Conservation (phyloP, 2,113 vertebrate species). For the Ptilorrhoa leucosticta region DNA sequence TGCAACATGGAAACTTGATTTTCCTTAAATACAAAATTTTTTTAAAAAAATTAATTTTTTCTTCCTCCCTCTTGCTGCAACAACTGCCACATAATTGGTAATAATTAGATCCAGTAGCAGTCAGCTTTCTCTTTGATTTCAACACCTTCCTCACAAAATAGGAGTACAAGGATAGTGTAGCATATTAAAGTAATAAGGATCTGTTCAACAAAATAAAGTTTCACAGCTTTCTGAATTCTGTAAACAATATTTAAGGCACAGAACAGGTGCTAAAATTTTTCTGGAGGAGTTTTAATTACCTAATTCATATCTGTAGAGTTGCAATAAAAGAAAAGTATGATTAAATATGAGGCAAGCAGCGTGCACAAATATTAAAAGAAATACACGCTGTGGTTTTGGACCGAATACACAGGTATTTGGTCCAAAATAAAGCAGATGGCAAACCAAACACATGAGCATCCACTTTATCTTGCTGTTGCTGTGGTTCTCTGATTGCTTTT, state of each 20-base stretch:
- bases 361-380: conserved; percentile 31
- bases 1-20: neutral
- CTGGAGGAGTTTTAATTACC: conserved; percentile 25
- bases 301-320: conserved; percentile 11
- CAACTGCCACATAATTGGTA: conserved; percentile 25
- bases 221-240: neutral
- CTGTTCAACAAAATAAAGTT: neutral
- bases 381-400: neutral
- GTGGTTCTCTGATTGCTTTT: conserved; percentile 31
- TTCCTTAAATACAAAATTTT: neutral
- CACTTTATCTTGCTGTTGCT: conserved; percentile 54
- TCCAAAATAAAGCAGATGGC: conserved; percentile 61
- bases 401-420: neutral
- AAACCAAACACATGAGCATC: conserved; percentile 33
- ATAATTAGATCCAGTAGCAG: conserved; percentile 30
- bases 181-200: conserved; percentile 23
- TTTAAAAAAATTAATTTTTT: neutral
- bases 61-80: neutral
- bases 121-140: neutral
- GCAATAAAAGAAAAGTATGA: conserved; percentile 53
- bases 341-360: conserved; percentile 48
- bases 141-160: neutral
- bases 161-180: neutral
- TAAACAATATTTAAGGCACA: neutral
- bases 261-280: conserved; percentile 36